Conservation (phyloP, 2,113 vertebrate genomes). For the Rhegmatorhina hoffmannsi region DNA sequence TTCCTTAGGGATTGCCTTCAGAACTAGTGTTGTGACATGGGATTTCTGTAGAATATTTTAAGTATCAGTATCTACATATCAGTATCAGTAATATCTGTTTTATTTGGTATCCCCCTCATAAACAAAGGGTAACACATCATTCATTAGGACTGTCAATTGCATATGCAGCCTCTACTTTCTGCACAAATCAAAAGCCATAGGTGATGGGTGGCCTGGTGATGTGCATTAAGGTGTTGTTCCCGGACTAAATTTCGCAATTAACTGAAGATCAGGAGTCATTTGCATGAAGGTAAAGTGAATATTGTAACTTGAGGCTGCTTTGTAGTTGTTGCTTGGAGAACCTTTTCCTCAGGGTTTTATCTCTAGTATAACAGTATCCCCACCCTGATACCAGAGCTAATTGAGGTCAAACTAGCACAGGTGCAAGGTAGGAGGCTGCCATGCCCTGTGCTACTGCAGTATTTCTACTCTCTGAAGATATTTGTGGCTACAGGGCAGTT, state of each 20-base stretch:
- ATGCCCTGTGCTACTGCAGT: not conserved
- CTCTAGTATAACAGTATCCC: not conserved
- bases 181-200: not conserved
- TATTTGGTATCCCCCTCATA: not conserved
- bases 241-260: not conserved
- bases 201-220: not conserved
- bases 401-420: not conserved
- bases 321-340: rapidly evolving
- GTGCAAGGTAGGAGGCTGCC: not conserved
- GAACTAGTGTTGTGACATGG: not conserved
- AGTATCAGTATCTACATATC: not conserved
- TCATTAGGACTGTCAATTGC: not conserved
- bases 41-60: not conserved
- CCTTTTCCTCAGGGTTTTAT: not conserved
- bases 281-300: not conserved
- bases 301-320: not conserved
- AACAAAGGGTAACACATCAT: not conserved
- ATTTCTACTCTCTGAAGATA: not conserved
- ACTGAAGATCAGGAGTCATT: not conserved
- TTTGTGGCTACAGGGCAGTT: not conserved
- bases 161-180: not conserved
- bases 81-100: not conserved
- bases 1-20: not conserved
- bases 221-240: not conserved
- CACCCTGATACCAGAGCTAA: not conserved